Conservation (phyloP, 2,888 invertebrate genomes). For the Ferrisia virgata region DNA sequence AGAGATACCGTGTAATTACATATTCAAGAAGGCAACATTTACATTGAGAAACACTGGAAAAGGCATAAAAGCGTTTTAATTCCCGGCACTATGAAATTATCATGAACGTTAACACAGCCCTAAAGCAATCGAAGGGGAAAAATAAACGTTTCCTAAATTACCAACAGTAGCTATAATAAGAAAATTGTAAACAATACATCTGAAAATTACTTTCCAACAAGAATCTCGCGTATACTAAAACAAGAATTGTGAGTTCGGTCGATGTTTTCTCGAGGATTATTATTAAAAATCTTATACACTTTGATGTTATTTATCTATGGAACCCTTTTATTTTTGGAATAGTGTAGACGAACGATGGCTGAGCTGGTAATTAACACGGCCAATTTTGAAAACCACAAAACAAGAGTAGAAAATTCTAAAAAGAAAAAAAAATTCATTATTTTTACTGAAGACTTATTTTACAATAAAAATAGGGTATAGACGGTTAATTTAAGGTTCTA, state of each 20-base stretch:
- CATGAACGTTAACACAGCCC: neutral
- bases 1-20: neutral
- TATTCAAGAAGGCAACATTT: neutral
- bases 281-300: neutral
- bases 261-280: neutral
- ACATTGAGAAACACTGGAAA: neutral
- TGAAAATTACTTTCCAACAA: neutral
- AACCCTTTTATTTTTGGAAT: neutral
- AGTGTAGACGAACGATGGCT: neutral
- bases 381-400: neutral
- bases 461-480: neutral
- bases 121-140: neutral
- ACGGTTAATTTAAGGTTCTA: neutral
- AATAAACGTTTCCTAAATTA: slow-evolving; percentile 1
- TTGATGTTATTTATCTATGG: slow-evolving; percentile 1
- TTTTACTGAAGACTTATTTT: no score
- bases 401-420: no score
- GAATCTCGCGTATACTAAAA: neutral
- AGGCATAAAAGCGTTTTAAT: slow-evolving; percentile 6
- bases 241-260: neutral
- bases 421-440: no score
- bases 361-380: neutral
- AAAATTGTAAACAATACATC: slow-evolving; percentile 16
- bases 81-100: slow-evolving; percentile 5
- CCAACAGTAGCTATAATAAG: neutral